Evolutionary conservation across 2,888 invertebrate species (phyloP).

Genomic region (Bellardia pandia): DNA sequence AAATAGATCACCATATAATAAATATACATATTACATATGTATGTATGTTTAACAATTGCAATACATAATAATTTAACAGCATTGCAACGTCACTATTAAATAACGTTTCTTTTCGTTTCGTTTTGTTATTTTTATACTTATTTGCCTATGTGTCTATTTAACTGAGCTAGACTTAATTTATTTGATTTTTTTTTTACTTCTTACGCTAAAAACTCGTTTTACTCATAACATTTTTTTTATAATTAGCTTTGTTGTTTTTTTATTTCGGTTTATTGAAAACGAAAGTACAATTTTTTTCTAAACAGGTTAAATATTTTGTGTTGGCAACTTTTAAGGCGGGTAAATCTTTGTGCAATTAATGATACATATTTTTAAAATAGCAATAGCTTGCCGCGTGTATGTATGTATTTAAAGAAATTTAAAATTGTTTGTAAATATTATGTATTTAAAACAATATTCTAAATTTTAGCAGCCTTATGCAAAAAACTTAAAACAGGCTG

Average conservation of each 20-base stretch:
- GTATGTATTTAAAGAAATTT: no score
- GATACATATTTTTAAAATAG: no score
- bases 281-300: neutral
- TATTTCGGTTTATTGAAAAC: constrained; percentile 4
- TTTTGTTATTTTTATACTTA: neutral
- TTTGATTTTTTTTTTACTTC: neutral
- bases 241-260: neutral
- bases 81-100: constrained; percentile 4
- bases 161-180: neutral
- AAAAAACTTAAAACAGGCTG: no score
- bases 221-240: neutral
- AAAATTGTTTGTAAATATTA: no score
- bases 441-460: no score
- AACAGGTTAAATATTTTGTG: neutral
- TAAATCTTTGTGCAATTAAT: neutral
- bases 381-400: no score
- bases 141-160: neutral
- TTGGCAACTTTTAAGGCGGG: neutral
- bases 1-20: no score
- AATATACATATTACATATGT: no score
- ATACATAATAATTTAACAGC: neutral
- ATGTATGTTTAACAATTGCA: neutral
- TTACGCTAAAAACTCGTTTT: neutral
- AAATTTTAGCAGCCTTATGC: no score
- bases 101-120: neutral